These are phyloP conservation scores for Yoshiicerus persimilis DNA, from an alignment of 1,140 invertebrate species.

Conservation along the genomic window DNA sequence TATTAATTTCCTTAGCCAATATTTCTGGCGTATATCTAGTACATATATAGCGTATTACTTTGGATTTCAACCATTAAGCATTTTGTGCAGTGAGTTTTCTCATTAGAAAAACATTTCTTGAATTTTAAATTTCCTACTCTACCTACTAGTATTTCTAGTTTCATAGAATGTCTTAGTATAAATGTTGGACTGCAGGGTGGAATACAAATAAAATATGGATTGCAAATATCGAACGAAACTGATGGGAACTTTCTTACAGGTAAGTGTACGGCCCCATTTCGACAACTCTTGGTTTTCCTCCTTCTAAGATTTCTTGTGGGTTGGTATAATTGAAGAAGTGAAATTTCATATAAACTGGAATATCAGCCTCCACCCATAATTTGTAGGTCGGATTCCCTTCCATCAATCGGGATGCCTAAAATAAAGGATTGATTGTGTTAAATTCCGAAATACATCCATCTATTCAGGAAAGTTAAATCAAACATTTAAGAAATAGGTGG, in stretches of 20 bases:
- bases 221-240: no score
- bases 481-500: no score
- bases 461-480: no score
- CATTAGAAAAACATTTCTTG: neutral
- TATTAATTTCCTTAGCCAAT: no score
- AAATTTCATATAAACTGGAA: conserved; percentile 32
- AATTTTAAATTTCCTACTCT: neutral
- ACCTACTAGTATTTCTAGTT: neutral
- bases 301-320: conserved; percentile 53
- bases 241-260: conserved; percentile 53
- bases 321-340: conserved; percentile 51
- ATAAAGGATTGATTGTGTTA: neutral
- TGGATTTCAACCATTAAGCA: neutral
- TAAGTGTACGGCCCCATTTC: conserved; percentile 60
- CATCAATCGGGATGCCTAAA: conserved; percentile 41
- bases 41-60: neutral
- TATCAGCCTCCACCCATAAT: conserved; percentile 52
- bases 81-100: neutral
- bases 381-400: conserved; percentile 55
- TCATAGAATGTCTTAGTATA: no score
- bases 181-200: no score
- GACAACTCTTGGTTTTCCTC: conserved; percentile 54
- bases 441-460: neutral
- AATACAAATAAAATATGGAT: no score
- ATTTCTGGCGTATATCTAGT: no score